Evolutionary conservation across 2,888 invertebrate species (phyloP).

Genomic region (Arge pagana): DNA sequence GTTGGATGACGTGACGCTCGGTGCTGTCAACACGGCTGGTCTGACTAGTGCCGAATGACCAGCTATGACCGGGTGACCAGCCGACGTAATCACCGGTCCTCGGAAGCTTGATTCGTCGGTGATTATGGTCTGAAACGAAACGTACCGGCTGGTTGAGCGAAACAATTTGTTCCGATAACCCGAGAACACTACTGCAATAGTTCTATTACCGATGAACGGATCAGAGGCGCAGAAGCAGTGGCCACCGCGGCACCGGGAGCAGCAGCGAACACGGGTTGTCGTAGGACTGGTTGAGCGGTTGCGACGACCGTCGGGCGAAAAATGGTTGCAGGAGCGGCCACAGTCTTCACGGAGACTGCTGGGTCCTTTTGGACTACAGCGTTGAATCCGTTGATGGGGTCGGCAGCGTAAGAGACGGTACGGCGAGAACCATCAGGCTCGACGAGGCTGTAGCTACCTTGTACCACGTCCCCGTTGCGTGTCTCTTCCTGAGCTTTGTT

Average conservation of each 20-base stretch:
- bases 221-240: constrained; percentile 29
- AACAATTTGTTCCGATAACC: not conserved
- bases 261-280: constrained; percentile 10
- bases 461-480: constrained; percentile 49
- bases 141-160: no score
- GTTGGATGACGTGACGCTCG: constrained; percentile 31
- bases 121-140: no score
- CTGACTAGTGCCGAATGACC: constrained; percentile 27
- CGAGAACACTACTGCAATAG: not conserved
- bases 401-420: constrained; percentile 49
- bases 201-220: constrained; percentile 32
- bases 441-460: constrained; percentile 50
- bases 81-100: no score
- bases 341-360: constrained; percentile 38
- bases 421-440: constrained; percentile 51
- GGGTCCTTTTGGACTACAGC: constrained; percentile 50
- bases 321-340: constrained; percentile 21
- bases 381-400: constrained; percentile 52
- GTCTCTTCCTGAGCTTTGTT: constrained; percentile 53
- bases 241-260: constrained; percentile 3
- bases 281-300: constrained; percentile 13
- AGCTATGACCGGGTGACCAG: no score
- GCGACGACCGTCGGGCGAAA: constrained; percentile 22
- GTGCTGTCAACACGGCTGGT: constrained; percentile 22
- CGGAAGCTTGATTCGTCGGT: no score